Evolutionary conservation across 2,113 vertebrate species (phyloP), one percentile per base, ranked within the genome.

Genomic region (Oryzias melastigma): DNA sequence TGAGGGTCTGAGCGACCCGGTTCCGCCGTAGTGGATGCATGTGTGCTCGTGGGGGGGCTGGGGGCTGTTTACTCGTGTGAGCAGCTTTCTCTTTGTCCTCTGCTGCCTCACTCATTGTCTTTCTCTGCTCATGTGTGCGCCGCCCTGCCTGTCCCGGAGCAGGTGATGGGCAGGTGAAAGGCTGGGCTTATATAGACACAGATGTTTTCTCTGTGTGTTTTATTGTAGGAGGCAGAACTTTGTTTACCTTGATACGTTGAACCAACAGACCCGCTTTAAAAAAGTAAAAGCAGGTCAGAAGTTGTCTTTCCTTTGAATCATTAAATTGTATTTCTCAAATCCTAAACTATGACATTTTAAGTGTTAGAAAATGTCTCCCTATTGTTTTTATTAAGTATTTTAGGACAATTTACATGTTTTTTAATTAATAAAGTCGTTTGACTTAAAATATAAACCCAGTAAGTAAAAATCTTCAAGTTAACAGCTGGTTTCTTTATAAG

Each of bases 131-230:
- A 55, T 77, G 47, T 65, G 58, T 62, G 61, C 60, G 63, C 72
- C 73, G 53, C 15, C 56, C 58, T 68, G 68, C 75, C 13, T 63
- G 44, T 54, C 35, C 25, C 41, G 65, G 45, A 77, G 77, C 88
- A 89, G 87, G 87, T 91, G 88, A 87, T 62, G 52, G 67, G 59
- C 86, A 88, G 86, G 83, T 85, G 86, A 82, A 71, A 81, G 61
- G 46, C 71, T 49, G 76, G 50, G 45, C 61, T 67, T 58, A 62
- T 76, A 74, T 73, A 64, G 70, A 70, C 76, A 77, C 82, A 89
- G 79, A 85, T 86, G 75, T 58, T 67, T 18, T 60, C 52, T 65
- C 29, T 44, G 43, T 62, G 25, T 29, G 43, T 65, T 35, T 47
- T 52, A 61, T 45, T 66, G 52, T 58, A 25, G 35, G 35, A 44